A percentile compares a stretch with the other conserved stretches of the same genome.
These are phyloP conservation scores for Linnaemya vulpina DNA, from an alignment of 2,888 invertebrate genomes.

Conservation along the genomic window DNA sequence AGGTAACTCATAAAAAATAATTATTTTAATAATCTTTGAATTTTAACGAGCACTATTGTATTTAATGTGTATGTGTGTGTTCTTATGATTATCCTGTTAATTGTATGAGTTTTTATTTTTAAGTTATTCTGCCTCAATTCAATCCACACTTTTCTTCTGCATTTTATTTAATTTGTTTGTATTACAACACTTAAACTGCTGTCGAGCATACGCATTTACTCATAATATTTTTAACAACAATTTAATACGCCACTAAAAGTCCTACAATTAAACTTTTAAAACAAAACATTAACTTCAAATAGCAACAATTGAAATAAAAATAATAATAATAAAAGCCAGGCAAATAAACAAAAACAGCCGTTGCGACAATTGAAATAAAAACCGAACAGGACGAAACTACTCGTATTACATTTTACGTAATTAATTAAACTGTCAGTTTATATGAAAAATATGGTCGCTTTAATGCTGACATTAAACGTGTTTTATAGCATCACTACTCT, in stretches of 20 bases:
- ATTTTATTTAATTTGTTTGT: not conserved
- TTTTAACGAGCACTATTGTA: not conserved
- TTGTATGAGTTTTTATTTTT: too few relatives aligned
- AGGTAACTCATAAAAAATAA: too few relatives aligned
- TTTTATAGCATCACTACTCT: constrained; percentile 41
- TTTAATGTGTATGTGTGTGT: not conserved
- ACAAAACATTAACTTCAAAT: constrained; percentile 48
- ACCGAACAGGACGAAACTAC: constrained; percentile 24
- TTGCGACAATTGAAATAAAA: constrained; percentile 9
- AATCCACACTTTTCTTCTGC: not conserved
- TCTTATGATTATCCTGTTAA: not conserved
- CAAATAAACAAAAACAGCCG: constrained; percentile 12
- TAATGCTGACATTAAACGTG: constrained; percentile 59
- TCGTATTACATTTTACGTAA: constrained; percentile 58
- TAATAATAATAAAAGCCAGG: constrained; percentile 18
- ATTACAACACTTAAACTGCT: not conserved
- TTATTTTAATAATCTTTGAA: too few relatives aligned
- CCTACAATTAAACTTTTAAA: constrained; percentile 26
- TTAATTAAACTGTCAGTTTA: constrained; percentile 69
- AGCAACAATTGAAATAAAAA: constrained; percentile 43
- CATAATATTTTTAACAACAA: constrained; percentile 1
- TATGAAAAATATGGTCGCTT: constrained; percentile 67
- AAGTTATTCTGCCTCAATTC: not conserved
- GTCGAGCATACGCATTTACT: not conserved
- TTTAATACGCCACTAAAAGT: constrained; percentile 7